Evolutionary conservation across 2,888 invertebrate genomes (phyloP).

Genomic region (Cephalotes varians): DNA sequence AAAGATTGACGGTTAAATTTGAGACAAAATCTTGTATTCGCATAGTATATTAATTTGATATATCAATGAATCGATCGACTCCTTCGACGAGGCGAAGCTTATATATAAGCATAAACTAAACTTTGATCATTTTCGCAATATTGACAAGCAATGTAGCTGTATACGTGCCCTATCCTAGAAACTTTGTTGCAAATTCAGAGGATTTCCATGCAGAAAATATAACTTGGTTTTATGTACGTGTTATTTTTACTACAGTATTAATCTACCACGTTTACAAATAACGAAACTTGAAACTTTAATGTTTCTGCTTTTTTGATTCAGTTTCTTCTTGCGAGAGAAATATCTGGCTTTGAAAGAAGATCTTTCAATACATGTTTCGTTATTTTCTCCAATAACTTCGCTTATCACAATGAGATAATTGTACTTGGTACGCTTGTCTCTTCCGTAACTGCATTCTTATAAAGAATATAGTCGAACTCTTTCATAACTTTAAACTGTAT

Average conservation of each 20-base stretch:
- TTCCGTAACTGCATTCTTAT: constrained; percentile 5
- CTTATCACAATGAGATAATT: constrained; percentile 27
- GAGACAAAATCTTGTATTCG: not conserved
- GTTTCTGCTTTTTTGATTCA: not conserved
- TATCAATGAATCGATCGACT: not conserved
- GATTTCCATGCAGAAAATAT: not conserved
- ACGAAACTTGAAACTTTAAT: constrained; percentile 5
- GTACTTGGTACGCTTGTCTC: not conserved
- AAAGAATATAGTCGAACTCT: not conserved
- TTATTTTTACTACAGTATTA: not conserved
- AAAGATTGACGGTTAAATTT: constrained; percentile 15
- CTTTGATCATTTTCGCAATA: constrained; percentile 33
- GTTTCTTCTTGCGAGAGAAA: not conserved
- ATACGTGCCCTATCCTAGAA: not conserved
- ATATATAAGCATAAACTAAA: constrained; percentile 11
- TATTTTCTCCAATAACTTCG: not conserved
- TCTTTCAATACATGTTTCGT: not conserved
- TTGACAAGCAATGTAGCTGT: not conserved
- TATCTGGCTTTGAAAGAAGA: not conserved
- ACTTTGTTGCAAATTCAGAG: not conserved
- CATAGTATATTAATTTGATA: constrained; percentile 1
- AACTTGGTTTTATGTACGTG: not conserved
- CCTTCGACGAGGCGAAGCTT: not conserved
- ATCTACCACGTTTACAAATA: not conserved
- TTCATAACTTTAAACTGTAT: constrained; percentile 8